Evolutionary conservation across 2,797 vertebrate genomes (phyloP), one percentile per base, ranked within the genome.

Genomic region (Passerculus sandwichensis): DNA sequence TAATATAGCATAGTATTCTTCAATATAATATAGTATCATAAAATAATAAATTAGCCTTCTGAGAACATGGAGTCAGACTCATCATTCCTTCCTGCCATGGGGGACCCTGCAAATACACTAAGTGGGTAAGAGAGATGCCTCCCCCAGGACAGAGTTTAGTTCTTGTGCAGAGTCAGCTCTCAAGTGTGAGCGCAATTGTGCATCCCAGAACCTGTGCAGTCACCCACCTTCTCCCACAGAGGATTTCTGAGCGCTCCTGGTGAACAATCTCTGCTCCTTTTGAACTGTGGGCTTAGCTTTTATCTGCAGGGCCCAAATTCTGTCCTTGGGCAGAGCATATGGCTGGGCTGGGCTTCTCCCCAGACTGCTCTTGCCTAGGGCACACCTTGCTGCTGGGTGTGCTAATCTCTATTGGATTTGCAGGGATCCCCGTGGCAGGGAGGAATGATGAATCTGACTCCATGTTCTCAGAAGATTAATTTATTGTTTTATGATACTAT

Each of bases 201-300:
- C 26, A 13, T 42, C 73, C 36, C 29, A 22, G 73, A 76, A 48
- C 30, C 38, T 25, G 15, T 25, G n/a, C 36, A 51, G 54, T 57
- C 34, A 12, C 36, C 19, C 7, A 1, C 13, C 60, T 87, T 45
- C 62, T 92, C 47, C 83, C 56, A 48, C 36, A 64, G 6, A 0
- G 0, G 88, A 66, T 76, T 72, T 56, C 27, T 29, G 36, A 65
- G 56, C 0, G 0, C 32, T 82, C 30, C 51, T 40, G 60, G 38
- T 36, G 48, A 64, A 8, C 32, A 32, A 7, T 21, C 53, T 54
- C 51, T 10, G 5, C 27, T 78, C 7, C 40, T 59, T 62, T 51
- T 56, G 44, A 73, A 13, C 65, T 67, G 26, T 45, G 38, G 45
- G 45, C 38, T 56, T 0, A 0, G 4, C 60, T 82, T 79, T 34